Evolutionary conservation across 2,888 invertebrate genomes (phyloP).

Genomic region (Pseudanteris insignis): DNA sequence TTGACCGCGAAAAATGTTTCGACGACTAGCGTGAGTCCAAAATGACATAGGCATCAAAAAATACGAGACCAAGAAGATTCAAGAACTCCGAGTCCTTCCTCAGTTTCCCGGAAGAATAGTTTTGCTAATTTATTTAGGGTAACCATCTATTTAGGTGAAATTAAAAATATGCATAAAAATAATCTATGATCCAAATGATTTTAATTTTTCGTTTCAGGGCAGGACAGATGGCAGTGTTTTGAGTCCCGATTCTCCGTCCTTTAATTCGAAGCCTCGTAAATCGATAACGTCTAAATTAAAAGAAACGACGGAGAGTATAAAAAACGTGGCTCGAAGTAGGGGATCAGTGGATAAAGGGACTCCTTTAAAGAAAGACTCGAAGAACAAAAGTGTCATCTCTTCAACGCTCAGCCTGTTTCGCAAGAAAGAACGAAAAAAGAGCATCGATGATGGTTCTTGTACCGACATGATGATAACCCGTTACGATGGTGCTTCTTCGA

Average conservation of each 20-base stretch:
- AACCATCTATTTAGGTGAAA: not conserved
- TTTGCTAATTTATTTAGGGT: slow-evolving; percentile 83
- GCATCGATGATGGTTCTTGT: slow-evolving; percentile 39
- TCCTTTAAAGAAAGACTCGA: slow-evolving; percentile 58
- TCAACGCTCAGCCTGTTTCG: slow-evolving; percentile 63
- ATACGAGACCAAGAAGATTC: slow-evolving; percentile 62
- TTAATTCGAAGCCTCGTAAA: slow-evolving; percentile 57
- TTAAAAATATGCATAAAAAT: not conserved
- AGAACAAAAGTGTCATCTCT: slow-evolving; percentile 64
- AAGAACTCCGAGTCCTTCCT: slow-evolving; percentile 76
- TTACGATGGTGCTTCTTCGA: slow-evolving; percentile 32
- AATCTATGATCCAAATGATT: not conserved
- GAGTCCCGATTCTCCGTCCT: slow-evolving; percentile 64
- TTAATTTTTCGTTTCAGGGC: slow-evolving; percentile 46
- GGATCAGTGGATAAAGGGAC: slow-evolving; percentile 52
- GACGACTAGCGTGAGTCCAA: slow-evolving; percentile 57
- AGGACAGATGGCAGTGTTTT: slow-evolving; percentile 58
- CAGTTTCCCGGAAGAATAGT: slow-evolving; percentile 79
- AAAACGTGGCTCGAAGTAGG: slow-evolving; percentile 63
- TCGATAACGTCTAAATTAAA: slow-evolving; percentile 63
- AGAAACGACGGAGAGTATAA: slow-evolving; percentile 65
- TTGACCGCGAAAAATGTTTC: slow-evolving; percentile 56
- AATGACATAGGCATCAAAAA: slow-evolving; percentile 63
- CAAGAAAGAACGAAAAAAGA: slow-evolving; percentile 62
- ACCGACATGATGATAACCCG: slow-evolving; percentile 19